These are phyloP conservation scores for Lontra canadensis DNA, from an alignment of 2,113 vertebrate genomes.

Conservation along the genomic window DNA sequence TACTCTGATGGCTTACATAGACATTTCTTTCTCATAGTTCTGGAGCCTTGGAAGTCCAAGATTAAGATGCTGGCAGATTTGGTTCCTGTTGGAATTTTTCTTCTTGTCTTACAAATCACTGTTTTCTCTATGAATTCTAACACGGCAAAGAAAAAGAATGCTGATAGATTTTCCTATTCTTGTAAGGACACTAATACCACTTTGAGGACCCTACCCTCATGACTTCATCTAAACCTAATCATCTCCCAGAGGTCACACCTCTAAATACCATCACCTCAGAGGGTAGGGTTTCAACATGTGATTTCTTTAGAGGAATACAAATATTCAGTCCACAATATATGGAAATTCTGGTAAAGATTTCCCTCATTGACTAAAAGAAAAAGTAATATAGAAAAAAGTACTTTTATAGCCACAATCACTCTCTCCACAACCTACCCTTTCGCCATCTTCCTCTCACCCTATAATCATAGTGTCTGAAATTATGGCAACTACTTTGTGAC, in stretches of 20 bases:
- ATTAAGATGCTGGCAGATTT: background rate
- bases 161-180: background rate
- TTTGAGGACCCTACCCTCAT: background rate
- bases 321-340: background rate
- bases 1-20: background rate
- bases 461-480: background rate
- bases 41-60: background rate
- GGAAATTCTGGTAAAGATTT: background rate
- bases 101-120: background rate
- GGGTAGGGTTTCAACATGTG: background rate
- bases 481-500: background rate
- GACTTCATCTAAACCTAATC: background rate
- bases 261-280: background rate
- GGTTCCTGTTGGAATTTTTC: background rate
- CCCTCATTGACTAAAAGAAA: background rate
- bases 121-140: background rate
- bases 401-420: background rate
- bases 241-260: background rate
- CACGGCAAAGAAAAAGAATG: background rate
- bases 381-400: background rate
- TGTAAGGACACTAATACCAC: background rate
- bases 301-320: background rate
- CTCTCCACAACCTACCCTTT: fast-evolving
- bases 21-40: background rate
- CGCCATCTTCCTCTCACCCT: background rate